Conservation (phyloP, 2,113 vertebrate genomes). For the Plestiodon gilberti region DNA sequence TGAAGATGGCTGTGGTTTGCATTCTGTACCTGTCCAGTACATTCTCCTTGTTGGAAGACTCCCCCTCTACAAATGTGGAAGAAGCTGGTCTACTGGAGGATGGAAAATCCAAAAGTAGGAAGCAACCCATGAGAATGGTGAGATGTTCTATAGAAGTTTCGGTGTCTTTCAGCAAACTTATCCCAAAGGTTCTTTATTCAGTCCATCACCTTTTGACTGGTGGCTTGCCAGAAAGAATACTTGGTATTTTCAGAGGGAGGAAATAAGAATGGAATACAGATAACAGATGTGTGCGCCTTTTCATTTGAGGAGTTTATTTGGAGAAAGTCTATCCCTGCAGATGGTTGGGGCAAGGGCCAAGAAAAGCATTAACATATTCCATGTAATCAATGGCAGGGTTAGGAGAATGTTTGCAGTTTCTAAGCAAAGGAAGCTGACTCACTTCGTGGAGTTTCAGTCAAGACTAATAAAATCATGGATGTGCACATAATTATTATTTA, state of each 20-base stretch:
- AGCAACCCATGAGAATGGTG: neutral
- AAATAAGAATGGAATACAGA: slow-evolving; percentile 1
- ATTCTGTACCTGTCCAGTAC: too few species aligned
- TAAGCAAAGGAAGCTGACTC: slow-evolving; percentile 33
- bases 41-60: too few species aligned
- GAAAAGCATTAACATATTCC: slow-evolving; percentile 32
- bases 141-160: neutral
- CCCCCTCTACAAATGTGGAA: too few species aligned
- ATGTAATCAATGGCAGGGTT: slow-evolving; percentile 6
- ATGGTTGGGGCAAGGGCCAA: slow-evolving; percentile 45
- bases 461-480: neutral
- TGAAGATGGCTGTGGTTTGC: too few species aligned
- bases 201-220: slow-evolving; percentile 20
- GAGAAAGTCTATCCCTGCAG: slow-evolving; percentile 41
- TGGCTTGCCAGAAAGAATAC: slow-evolving; percentile 33
- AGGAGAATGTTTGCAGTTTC: slow-evolving; percentile 37
- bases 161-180: slow-evolving; percentile 17
- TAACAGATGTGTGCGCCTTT: slow-evolving; percentile 59
- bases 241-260: neutral
- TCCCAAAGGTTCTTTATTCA: slow-evolving; percentile 47
- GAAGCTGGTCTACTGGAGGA: neutral
- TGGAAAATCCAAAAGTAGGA: neutral
- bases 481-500: slow-evolving; percentile 4
- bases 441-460: slow-evolving; percentile 13
- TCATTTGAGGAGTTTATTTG: slow-evolving; percentile 55